Evolutionary conservation across 2,888 invertebrate genomes (phyloP).

Genomic region (Leptinotarsa tumamoca): DNA sequence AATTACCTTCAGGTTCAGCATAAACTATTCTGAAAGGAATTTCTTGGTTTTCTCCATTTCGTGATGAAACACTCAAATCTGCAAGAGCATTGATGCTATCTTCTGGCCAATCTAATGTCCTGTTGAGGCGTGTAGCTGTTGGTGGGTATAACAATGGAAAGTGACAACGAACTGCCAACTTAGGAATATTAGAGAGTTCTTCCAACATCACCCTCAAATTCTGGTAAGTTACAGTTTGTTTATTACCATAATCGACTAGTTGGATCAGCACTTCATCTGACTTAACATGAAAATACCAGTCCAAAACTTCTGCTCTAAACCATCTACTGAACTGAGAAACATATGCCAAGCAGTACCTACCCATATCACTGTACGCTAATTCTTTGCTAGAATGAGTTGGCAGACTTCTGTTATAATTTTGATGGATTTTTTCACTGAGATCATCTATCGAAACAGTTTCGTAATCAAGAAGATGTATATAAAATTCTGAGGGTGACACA

Average conservation of each 20-base stretch:
- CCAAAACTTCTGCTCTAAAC: constrained; percentile 50
- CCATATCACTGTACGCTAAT: constrained; percentile 46
- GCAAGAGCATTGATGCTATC: constrained; percentile 44
- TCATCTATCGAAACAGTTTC: constrained; percentile 33
- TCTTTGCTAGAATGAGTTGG: constrained; percentile 44
- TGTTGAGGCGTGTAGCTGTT: constrained; percentile 43
- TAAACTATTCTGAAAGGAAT: constrained; percentile 42
- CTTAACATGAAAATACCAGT: constrained; percentile 49
- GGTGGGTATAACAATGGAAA: constrained; percentile 53
- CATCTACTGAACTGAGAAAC: constrained; percentile 45
- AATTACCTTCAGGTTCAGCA: constrained; percentile 41
- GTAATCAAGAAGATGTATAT: constrained; percentile 50
- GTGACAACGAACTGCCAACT: constrained; percentile 52
- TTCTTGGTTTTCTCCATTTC: constrained; percentile 1
- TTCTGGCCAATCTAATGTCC: constrained; percentile 49
- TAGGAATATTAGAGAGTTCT: constrained; percentile 48
- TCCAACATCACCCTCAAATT: constrained; percentile 46
- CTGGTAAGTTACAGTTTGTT: constrained; percentile 41
- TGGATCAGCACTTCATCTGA: constrained; percentile 48
- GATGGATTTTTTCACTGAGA: constrained; percentile 42
- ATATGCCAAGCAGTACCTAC: constrained; percentile 50
- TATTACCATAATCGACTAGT: constrained; percentile 55
- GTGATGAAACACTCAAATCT: constrained; percentile 38
- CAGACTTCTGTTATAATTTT: constrained; percentile 34
- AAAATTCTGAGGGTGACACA: constrained; percentile 53